phyloP scores from a whole-genome alignment of 2,888 invertebrate species.

The Cybosia mesomella region DNA sequence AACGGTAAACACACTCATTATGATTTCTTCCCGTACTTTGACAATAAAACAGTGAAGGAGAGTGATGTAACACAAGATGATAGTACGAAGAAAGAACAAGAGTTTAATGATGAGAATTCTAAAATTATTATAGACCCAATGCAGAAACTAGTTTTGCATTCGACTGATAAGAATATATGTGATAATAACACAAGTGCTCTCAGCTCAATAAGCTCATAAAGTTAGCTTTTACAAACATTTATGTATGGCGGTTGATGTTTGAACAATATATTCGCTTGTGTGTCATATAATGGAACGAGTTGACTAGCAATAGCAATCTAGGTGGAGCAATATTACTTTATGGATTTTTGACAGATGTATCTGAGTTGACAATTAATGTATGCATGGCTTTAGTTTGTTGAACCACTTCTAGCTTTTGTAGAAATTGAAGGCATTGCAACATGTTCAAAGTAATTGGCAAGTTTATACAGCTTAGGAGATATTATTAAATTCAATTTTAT shows the following conservation, averaged over 20 bases:
- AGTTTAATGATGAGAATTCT: conserved; percentile 73
- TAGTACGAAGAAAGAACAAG: conserved; percentile 48
- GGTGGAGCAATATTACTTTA: conserved; percentile 55
- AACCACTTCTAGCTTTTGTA: conserved; percentile 37
- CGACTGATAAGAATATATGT: conserved; percentile 86
- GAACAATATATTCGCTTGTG: conserved; percentile 68
- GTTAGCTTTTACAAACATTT: conserved; percentile 74
- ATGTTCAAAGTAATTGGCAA: conserved; percentile 35
- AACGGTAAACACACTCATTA: conserved; percentile 77
- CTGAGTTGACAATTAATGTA: conserved; percentile 34
- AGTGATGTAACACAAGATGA: conserved; percentile 41
- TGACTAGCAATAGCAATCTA: conserved; percentile 52
- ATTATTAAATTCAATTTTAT: conserved; percentile 19
- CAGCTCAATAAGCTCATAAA: conserved; percentile 83
- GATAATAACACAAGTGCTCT: conserved; percentile 84
- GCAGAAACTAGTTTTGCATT: conserved; percentile 84
- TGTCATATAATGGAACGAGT: conserved; percentile 51
- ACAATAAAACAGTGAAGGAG: conserved; percentile 73
- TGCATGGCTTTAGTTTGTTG: conserved; percentile 45
- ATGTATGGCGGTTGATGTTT: conserved; percentile 64
- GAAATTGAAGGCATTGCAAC: conserved; percentile 22
- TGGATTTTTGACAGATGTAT: conserved; percentile 30
- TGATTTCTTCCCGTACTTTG: conserved; percentile 82
- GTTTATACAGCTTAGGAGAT: conserved; percentile 23
- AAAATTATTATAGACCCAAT: conserved; percentile 84